Evolutionary conservation across 2,113 vertebrate species (phyloP), one percentile per base, ranked within the genome.

Genomic region (Forbesichthys agassizii): DNA sequence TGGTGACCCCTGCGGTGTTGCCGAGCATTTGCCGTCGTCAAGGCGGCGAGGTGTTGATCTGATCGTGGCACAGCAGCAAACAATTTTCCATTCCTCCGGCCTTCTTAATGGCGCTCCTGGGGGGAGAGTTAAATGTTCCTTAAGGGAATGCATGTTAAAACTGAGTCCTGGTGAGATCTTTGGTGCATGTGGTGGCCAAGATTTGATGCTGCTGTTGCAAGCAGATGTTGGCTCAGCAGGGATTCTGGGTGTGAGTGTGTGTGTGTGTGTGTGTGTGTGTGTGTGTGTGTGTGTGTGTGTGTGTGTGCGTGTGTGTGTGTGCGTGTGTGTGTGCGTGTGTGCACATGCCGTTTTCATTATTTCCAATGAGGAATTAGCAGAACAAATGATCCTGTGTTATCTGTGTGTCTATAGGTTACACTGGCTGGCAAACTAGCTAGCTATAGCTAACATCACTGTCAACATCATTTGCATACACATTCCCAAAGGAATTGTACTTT

Each of bases 161-260:
- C 54, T 73, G 74, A 60, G 72, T 86, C 74, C 61, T 57, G 49
- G 74, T 61, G 48, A 66, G 74, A 66, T 82, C 82, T 83, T 64
- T 69, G 79, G 80, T 86, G 71, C 72, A 68, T 86, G 83, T 85
- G 85, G 78, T 73, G 59, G 73, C 49, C 64, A 14, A 68, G 53
- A 66, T 83, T 80, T 77, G 86, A 73, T 66, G 79, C 68, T 63
- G 68, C 76, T 85, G 66, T 61, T 42, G 36, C 5, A 84, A 85
- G 79, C 90, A 90, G 90, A 88, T 92, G 91, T 81, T 80, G 66
- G 73, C 89, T 83, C 86, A 87, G 91, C 51, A 73, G 88, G 88
- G 73, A 52, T 79, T 71, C 65, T 12, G 36, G 70, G 68, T 68
- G 80, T 56, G 20, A 48, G 75, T 66, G 72, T 69, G 80, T 65